Base-by-base conservation (phyloP, 2,113 vertebrate genomes). In the Eulemur macaco region DNA sequence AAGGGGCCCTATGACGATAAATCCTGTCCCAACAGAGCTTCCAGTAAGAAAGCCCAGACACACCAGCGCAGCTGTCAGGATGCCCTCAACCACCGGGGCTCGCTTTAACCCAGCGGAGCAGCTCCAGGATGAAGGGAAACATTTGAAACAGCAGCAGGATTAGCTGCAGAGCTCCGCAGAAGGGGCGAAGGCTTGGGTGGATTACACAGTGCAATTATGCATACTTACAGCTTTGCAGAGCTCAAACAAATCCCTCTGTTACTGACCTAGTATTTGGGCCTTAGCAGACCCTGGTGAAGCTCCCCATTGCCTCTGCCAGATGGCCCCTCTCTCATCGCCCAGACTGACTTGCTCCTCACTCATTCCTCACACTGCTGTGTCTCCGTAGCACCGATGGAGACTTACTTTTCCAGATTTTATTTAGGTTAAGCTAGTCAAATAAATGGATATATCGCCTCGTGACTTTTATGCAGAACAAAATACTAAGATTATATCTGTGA, bases 191-290 rank as follows among this genome's bases (percentile, higher is more conserved):
- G 37, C 73, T 68, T 14, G 42, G 69, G 18, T 73, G 85, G 87
- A 93, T 95, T 54, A 92, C 52, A 94, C 10, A 45, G 64, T 81
- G 82, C 34, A 60, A 94, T 89, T 85, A 60, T 18, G 34, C 64
- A 50, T 14, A 27, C 85, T 96, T 88, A 83, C 10, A 54, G 83
- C 76, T 77, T 73, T 52, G 69, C 5, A 60, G 92, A 74, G 91
- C 64, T 92, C 96, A 97, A 77, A 87, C 76, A 96, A 97, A 94
- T 86, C 96, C 58, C 60, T 50, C 73, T 29, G 37, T 74, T 86
- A 89, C 5, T 96, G 94, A 96, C 96, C 96, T 94, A 93, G 91
- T 92, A 96, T 17, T 34, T 27, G 58, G 92, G 64, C 66, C 71
- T 94, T 91, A 95, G 25, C 63, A 73, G 86, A 93, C 50, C 60